phyloP scores from a whole-genome alignment of 2,888 invertebrate genomes.

The Drosophila differens region DNA sequence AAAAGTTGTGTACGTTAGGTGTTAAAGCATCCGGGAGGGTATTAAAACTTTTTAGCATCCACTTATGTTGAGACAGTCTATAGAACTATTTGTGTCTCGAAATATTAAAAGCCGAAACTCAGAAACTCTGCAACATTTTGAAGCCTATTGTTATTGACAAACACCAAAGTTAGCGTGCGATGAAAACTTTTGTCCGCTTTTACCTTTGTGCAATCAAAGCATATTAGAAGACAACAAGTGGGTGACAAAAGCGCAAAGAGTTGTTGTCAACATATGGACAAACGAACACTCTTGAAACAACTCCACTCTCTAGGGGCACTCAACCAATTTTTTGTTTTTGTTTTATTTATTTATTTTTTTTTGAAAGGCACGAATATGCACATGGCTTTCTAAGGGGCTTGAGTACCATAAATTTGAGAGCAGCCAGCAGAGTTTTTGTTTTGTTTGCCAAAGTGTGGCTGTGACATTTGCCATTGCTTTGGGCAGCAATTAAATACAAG shows the following conservation, averaged over 20 bases:
- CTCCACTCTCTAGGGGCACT: conserved; percentile 17
- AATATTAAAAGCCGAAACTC: not conserved
- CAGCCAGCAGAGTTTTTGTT: conserved; percentile 31
- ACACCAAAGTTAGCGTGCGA: conserved; percentile 31
- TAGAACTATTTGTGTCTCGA: not conserved
- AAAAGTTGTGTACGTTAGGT: conserved; percentile 43
- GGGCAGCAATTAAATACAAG: conserved; percentile 62
- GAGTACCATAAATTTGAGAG: conserved; percentile 65
- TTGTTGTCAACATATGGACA: conserved; percentile 34
- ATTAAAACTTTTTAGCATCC: conserved; percentile 60
- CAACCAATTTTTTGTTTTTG: conserved; percentile 16
- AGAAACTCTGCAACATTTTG: conserved; percentile 21
- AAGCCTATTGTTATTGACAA: conserved; percentile 16
- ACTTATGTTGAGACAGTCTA: conserved; percentile 22
- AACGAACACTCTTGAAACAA: conserved; percentile 42
- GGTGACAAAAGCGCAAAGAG: conserved; percentile 48
- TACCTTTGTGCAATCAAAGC: conserved; percentile 39
- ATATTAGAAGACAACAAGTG: conserved; percentile 62
- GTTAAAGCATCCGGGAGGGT: conserved; percentile 31
- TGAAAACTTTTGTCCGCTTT: conserved; percentile 41
- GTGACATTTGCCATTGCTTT: conserved; percentile 36
- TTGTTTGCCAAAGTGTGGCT: conserved; percentile 15
- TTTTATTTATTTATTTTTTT: not conserved
- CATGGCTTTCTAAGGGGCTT: conserved; percentile 35
- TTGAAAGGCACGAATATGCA: conserved; percentile 13